A percentile compares a stretch with the other conserved stretches of the same genome.
Evolutionary conservation across 1,140 invertebrate genomes (phyloP).

Genomic region (Lepidostoma basale): DNA sequence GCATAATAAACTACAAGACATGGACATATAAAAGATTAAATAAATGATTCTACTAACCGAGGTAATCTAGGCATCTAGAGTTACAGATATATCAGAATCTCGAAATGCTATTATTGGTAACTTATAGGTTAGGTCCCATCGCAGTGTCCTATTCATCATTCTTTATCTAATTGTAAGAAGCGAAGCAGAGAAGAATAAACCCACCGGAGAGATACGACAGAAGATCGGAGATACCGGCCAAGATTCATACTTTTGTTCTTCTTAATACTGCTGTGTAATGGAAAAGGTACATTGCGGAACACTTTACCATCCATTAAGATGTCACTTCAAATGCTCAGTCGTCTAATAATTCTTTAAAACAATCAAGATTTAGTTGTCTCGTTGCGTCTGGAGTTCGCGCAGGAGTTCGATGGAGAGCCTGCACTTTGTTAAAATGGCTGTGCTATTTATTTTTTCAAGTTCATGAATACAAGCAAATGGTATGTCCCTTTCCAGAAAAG

Average conservation of each 20-base stretch:
- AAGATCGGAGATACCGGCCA: neutral
- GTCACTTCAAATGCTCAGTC: slow-evolving; percentile 10
- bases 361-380: slow-evolving; percentile 19
- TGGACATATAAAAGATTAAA: no score
- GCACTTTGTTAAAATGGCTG: neutral
- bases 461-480: neutral
- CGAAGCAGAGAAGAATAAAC: neutral
- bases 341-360: slow-evolving; percentile 15
- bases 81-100: no score
- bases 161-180: no score
- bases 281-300: neutral
- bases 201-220: neutral
- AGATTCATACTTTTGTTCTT: neutral
- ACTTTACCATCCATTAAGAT: slow-evolving; percentile 20
- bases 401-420: neutral
- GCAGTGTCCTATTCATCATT: no score
- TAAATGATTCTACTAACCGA: no score
- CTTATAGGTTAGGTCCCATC: no score
- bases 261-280: neutral
- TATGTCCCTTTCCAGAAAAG: neutral
- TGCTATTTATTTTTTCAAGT: neutral
- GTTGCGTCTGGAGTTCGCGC: neutral
- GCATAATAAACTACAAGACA: no score
- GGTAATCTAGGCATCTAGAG: no score
- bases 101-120: no score